phyloP scores from a whole-genome alignment of 2,113 vertebrate genomes.

The Camelus dromedarius region DNA sequence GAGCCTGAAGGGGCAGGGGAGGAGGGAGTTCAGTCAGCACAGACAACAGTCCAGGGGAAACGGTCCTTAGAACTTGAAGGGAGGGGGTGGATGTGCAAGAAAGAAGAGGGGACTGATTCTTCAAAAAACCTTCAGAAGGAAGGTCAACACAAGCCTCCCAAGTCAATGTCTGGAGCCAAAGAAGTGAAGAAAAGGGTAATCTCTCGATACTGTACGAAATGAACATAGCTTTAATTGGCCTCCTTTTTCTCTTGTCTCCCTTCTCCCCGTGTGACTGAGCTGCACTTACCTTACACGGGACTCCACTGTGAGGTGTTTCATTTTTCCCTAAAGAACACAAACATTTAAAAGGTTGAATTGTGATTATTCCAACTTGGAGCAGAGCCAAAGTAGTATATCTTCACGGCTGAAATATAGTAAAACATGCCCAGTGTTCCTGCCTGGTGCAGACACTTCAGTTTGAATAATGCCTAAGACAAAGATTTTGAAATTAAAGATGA shows the following conservation, averaged over 20 bases:
- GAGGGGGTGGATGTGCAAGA: not conserved
- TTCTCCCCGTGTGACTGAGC: not conserved
- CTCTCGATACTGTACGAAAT: not conserved
- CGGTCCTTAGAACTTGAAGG: not conserved
- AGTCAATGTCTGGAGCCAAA: not conserved
- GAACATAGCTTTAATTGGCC: not conserved
- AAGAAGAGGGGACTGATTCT: not conserved
- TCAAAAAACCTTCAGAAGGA: not conserved
- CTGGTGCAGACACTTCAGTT: not conserved
- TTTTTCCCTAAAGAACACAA: conserved; percentile 15
- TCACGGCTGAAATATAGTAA: not conserved
- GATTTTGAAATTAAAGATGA: conserved; percentile 43
- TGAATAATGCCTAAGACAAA: not conserved
- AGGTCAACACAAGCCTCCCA: not conserved
- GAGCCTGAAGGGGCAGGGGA: not conserved
- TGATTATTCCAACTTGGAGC: not conserved
- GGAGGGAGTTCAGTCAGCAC: not conserved
- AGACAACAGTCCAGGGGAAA: conserved; percentile 11
- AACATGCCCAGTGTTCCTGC: not conserved
- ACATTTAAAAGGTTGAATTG: not conserved
- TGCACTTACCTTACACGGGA: not conserved
- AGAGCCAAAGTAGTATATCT: not conserved
- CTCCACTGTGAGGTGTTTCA: not conserved
- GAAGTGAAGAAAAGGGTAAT: not conserved
- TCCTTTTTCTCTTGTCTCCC: not conserved